Conservation (phyloP, 2,888 invertebrate genomes). For the Parnassius mnemosyne region DNA sequence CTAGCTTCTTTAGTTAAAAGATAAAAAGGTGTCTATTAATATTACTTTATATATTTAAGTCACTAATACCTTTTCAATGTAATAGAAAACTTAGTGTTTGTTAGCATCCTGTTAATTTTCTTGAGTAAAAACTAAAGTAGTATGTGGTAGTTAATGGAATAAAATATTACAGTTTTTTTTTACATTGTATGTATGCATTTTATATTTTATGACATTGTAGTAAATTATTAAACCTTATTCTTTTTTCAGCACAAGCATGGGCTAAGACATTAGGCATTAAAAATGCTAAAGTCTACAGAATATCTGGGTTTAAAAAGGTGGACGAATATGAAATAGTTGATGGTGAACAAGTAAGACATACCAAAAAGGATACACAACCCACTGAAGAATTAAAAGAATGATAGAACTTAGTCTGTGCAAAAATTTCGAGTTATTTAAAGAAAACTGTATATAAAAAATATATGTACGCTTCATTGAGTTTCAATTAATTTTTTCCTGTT, state of each 20-base stretch:
- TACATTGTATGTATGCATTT: no score
- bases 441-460: background rate
- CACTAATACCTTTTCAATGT: no score
- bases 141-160: background rate
- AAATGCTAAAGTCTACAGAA: constrained; percentile 78
- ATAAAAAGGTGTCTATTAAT: no score
- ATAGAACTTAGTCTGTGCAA: constrained; percentile 1
- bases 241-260: constrained; percentile 78
- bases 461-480: background rate
- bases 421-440: background rate
- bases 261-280: constrained; percentile 77
- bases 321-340: constrained; percentile 73
- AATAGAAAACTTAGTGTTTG: no score
- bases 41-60: no score
- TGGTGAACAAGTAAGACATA: constrained; percentile 46
- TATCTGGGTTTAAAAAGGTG: constrained; percentile 73
- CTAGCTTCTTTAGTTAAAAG: no score
- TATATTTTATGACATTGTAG: background rate
- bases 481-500: background rate
- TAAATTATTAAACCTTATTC: background rate
- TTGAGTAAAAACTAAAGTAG: no score
- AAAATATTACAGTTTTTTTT: background rate
- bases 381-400: constrained; percentile 19
- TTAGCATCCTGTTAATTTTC: no score
- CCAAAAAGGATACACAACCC: background rate